Percentiles rank a stretch among this genome's conserved stretches.
These are phyloP conservation scores for Polypedilum pembai DNA, from an alignment of 1,140 invertebrate genomes.

Conservation along the genomic window DNA sequence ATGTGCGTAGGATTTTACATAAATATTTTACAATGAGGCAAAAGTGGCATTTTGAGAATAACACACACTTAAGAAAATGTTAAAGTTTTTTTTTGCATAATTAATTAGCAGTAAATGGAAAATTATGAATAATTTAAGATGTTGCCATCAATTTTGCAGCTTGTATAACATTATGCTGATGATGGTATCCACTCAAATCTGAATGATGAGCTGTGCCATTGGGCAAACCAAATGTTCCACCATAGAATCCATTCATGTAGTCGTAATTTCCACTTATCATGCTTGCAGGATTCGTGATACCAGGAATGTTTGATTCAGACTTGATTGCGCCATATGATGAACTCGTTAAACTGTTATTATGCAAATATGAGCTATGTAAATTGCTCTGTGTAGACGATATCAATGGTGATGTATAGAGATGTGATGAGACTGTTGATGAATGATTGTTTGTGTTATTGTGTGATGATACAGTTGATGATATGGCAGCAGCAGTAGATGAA, in stretches of 20 bases:
- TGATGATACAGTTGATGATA: constrained; percentile 23
- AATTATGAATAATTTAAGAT: constrained; percentile 47
- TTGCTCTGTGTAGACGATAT: background rate
- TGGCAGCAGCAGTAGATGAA: background rate
- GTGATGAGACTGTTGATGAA: constrained; percentile 42
- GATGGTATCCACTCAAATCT: constrained; percentile 58
- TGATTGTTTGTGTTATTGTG: constrained; percentile 34
- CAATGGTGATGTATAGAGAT: constrained; percentile 33
- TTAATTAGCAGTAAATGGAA: too few species aligned
- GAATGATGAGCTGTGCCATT: constrained; percentile 40
- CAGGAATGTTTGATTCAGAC: constrained; percentile 38
- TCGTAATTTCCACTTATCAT: constrained; percentile 37
- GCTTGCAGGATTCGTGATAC: background rate
- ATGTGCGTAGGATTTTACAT: too few species aligned
- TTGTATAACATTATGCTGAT: constrained; percentile 71
- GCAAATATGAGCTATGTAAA: constrained; percentile 6
- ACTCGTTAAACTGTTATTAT: constrained; percentile 29
- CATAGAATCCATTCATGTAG: constrained; percentile 35
- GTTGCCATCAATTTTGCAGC: constrained; percentile 71
- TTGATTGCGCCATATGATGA: constrained; percentile 34
- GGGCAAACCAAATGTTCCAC: constrained; percentile 34
- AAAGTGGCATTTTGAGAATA: too few species aligned
- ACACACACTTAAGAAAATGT: too few species aligned
- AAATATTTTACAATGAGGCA: too few species aligned
- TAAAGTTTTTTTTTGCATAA: too few species aligned